Evolutionary conservation across 2,888 invertebrate species (phyloP).

Genomic region (Imbricaverruca yamaguchii): DNA sequence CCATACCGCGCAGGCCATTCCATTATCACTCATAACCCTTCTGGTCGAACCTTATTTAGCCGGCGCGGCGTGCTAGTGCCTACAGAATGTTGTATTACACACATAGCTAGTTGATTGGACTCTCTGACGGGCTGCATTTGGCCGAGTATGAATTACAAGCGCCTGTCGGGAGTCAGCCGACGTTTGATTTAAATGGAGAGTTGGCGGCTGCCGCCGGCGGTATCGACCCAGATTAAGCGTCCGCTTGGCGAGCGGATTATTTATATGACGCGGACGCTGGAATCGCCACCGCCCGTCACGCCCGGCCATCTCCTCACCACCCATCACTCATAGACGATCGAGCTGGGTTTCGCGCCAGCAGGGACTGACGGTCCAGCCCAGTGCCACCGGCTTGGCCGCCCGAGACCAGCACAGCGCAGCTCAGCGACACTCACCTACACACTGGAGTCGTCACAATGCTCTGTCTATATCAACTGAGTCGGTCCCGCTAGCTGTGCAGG

Average conservation of each 20-base stretch:
- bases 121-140: neutral
- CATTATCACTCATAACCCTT: slow-evolving; percentile 21
- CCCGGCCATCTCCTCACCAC: no score
- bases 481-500: no score
- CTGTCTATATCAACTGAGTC: no score
- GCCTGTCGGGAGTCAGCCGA: neutral
- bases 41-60: slow-evolving; percentile 16
- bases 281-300: neutral
- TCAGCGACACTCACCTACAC: no score
- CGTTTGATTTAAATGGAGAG: slow-evolving; percentile 48
- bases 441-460: no score
- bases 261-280: neutral
- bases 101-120: slow-evolving; percentile 7
- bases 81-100: slow-evolving; percentile 14
- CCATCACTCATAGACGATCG: no score
- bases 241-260: neutral
- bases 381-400: no score
- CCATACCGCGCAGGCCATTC: neutral
- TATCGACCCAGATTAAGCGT: neutral
- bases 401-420: no score
- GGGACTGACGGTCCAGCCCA: no score
- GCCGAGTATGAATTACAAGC: neutral
- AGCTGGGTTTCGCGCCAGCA: no score
- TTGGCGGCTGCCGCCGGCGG: neutral
- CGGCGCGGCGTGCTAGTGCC: neutral